Base-by-base conservation (phyloP, 2,888 invertebrate genomes). In the Cryptocheilus praepositus region DNA sequence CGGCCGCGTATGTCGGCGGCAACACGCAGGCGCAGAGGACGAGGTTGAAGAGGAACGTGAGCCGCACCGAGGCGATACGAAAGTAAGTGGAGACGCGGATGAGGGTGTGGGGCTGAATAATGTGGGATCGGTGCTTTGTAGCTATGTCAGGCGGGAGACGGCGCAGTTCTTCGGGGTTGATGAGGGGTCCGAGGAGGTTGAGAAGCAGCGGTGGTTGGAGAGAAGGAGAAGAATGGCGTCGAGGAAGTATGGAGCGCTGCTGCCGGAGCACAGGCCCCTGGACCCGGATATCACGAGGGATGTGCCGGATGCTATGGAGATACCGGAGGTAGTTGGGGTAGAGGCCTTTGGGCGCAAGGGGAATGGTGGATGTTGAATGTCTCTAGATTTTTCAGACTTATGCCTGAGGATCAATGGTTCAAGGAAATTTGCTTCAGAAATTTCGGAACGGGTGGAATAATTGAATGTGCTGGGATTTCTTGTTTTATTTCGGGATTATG, bases 81-180 rank as follows among this genome's bases (percentile, higher is more conserved):
- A 89, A 89, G 89, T 90, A 63, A 84, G 25, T 25, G 3, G 45
- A 45, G 3, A 4, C 3, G 3, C 8, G 15, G 36, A 1, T 3
- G 18, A 16, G 16, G 43, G 43, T 36, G 18, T 18, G 7, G 16
- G 28, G 4, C 5, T 8, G 18, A 28, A 55, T 7, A n/a, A 18
- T 43, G 18, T 16, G 5, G 56, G 58, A 21, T 25, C 36, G 7
- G 1, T 7, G 11, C 1, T 36, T 72, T 67, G 43, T 70, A 92
- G 92, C 85, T 95, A 93, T 88, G 92, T 96, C 84, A 94, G 93
- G 86, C 91, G 93, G 78, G 95, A 95, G 87, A 94, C 95, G 65
- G 94, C 95, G 64, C 94, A 93, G 79, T 96, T 96, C 89, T 96
- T 96, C 88, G 96, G 96, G 19, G 93, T 96, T 66, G 94, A 94